Evolutionary conservation across 2,113 vertebrate genomes (phyloP).

Genomic region (Eleginops maclovinus): DNA sequence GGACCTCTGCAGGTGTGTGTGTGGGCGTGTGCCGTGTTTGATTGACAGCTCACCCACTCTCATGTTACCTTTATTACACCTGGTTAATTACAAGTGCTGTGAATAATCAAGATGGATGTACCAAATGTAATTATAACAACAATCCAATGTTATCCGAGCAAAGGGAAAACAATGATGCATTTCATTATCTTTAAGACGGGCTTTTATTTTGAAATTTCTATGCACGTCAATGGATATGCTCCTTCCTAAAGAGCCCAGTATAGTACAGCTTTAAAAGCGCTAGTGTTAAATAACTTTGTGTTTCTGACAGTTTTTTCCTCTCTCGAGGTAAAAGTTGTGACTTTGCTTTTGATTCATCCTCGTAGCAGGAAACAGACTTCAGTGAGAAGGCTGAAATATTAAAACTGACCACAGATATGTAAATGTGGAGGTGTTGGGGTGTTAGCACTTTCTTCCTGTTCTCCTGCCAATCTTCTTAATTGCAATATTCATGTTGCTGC

Average conservation of each 20-base stretch:
- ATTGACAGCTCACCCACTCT: not conserved
- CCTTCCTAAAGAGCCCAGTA: too few relatives aligned
- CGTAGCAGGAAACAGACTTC: not conserved
- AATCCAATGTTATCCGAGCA: too few relatives aligned
- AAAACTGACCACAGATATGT: not conserved
- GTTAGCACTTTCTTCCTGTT: not conserved
- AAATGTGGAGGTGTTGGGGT: not conserved
- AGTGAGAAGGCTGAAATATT: not conserved
- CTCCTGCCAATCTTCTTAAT: constrained; percentile 10
- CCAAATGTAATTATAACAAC: too few relatives aligned
- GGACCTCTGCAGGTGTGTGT: not conserved
- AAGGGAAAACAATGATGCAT: too few relatives aligned
- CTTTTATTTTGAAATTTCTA: too few relatives aligned
- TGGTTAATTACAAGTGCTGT: not conserved
- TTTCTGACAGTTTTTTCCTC: too few relatives aligned
- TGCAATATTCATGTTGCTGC: constrained; percentile 9
- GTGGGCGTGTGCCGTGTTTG: not conserved
- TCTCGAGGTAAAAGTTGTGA: not conserved
- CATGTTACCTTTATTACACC: not conserved
- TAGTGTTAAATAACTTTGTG: too few relatives aligned
- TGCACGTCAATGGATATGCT: too few relatives aligned
- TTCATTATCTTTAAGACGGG: too few relatives aligned
- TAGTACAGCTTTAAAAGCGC: too few relatives aligned
- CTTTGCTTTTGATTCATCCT: not conserved
- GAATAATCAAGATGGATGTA: too few relatives aligned